Base-by-base conservation (phyloP, 2,113 vertebrate genomes). In the Lanius ludovicianus region DNA sequence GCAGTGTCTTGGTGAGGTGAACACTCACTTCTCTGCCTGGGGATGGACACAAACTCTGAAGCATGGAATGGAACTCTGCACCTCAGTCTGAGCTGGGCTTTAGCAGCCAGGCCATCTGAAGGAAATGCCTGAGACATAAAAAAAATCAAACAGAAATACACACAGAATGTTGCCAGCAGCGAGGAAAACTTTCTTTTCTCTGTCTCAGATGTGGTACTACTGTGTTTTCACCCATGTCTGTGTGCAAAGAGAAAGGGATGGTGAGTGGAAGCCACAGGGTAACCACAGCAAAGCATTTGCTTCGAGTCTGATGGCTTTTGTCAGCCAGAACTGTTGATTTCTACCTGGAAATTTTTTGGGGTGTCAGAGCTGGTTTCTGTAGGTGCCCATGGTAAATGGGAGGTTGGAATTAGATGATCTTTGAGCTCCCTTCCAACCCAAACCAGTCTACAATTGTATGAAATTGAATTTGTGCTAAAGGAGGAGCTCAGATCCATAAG, bases 261-360 rank as follows among this genome's bases (percentile, higher is more conserved):
- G 28, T 75, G 75, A 65, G 60, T 50, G 91, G 62, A 80, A 79
- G 27, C 3, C 21, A 57, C 55, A 42, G 56, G 63, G 37, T 37
- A 28, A 41, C 16, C 52, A 28, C 14, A 68, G 15, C 23, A 62
- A 52, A 47, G 22, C 0, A 3, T 46, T 47, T n/a, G 14, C 35
- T 41, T 87, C 0, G 0, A 47, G 50, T 83, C 44, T 49, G 19
- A 13, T 47, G 4, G 0, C 5, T 59, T 67, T 79, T 24, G 11
- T 42, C 24, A 50, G 42, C 49, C 10, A 16, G 1, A 80, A 27
- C 4, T 16, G n/a, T 28, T 77, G 63, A n/a, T 63, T 73, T 88
- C 82, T 68, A 30, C 50, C 30, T 8, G 9, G 20, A 64, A 78
- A 64, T 0, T 0, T 39, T 78, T 37, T 37, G 28, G 42, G 20